phyloP scores from a whole-genome alignment of 1,140 invertebrate species.

The Penaeus indicus region DNA sequence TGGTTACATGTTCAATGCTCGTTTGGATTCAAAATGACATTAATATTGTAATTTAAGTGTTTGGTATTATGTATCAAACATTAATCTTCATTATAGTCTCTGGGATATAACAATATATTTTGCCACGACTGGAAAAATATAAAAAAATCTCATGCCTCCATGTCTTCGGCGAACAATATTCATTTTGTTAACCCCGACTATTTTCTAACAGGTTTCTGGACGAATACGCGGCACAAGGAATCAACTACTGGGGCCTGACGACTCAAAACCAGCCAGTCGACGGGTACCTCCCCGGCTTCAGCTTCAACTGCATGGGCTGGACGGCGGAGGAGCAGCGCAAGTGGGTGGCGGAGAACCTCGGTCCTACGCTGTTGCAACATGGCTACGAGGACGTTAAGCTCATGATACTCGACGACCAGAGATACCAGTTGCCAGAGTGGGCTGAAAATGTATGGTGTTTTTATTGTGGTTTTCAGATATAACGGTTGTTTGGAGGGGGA shows the following conservation, averaged over 20 bases:
- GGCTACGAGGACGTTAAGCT: constrained; percentile 76
- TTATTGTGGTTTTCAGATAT: no score
- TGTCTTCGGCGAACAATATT: no score
- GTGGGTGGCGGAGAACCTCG: constrained; percentile 75
- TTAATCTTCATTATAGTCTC: no score
- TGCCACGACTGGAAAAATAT: no score
- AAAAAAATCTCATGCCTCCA: no score
- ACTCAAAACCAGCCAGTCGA: constrained; percentile 58
- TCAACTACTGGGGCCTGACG: constrained; percentile 53
- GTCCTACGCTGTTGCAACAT: constrained; percentile 76
- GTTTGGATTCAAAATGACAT: no score
- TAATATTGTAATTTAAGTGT: no score
- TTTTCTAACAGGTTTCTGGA: constrained; percentile 47
- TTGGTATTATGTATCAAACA: no score
- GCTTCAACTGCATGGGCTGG: constrained; percentile 84
- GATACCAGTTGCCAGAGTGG: constrained; percentile 77
- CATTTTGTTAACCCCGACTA: no score
- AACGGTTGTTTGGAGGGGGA: no score
- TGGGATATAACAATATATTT: no score
- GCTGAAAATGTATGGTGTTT: constrained; percentile 69
- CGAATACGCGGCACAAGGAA: background rate
- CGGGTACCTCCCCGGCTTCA: constrained; percentile 47
- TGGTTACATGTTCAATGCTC: no score
- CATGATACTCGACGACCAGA: constrained; percentile 81
- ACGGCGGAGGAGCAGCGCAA: constrained; percentile 74